Evolutionary conservation across 2,797 vertebrate genomes (phyloP).

Genomic region (Coilia nasus): DNA sequence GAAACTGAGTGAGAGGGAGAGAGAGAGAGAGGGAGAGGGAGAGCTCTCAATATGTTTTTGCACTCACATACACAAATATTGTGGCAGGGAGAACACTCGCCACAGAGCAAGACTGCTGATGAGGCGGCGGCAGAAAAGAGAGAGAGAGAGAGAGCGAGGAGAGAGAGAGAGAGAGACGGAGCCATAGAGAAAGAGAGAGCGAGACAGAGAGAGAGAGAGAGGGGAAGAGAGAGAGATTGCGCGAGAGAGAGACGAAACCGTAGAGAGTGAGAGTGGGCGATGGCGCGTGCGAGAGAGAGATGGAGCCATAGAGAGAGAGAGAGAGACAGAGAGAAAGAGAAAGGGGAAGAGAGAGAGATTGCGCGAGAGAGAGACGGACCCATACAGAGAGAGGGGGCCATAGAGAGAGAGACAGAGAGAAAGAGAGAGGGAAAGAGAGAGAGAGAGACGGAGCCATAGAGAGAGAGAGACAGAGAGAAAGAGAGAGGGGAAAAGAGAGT

Average conservation of each 20-base stretch:
- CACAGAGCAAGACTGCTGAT: slow-evolving; percentile 48
- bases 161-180: not conserved
- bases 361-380: too few species aligned
- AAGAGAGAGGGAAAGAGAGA: too few species aligned
- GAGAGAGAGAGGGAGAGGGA: not conserved
- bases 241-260: not conserved
- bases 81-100: slow-evolving; percentile 62
- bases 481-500: too few species aligned
- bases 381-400: too few species aligned
- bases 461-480: slow-evolving; percentile 7
- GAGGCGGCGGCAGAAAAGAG: not conserved
- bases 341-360: too few species aligned
- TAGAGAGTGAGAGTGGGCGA: too few species aligned
- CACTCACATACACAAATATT: slow-evolving; percentile 66
- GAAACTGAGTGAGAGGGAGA: not conserved
- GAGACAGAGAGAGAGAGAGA: not conserved
- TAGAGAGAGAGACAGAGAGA: too few species aligned
- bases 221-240: not conserved
- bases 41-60: slow-evolving; percentile 59
- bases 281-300: too few species aligned
- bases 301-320: not conserved
- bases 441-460: too few species aligned
- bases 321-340: not conserved
- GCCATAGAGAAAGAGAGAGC: not conserved
- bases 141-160: slow-evolving; percentile 38